These are phyloP conservation scores for Ametastegia equiseti DNA, from an alignment of 2,888 invertebrate genomes.

Conservation along the genomic window DNA sequence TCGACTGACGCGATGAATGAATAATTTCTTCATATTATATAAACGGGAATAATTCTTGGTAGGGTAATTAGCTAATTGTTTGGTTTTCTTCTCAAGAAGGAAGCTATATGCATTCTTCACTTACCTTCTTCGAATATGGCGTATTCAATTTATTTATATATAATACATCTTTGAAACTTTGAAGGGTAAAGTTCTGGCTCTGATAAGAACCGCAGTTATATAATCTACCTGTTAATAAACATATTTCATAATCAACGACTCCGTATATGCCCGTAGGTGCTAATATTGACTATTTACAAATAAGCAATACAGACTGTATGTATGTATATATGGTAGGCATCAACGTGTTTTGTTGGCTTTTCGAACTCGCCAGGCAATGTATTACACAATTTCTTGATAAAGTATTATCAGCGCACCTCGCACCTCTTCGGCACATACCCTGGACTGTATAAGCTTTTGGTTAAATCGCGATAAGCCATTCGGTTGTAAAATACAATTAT, in stretches of 20 bases:
- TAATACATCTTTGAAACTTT: neutral
- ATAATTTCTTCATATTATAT: slow-evolving; percentile 5
- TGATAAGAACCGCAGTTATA: neutral
- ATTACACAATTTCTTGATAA: slow-evolving; percentile 34
- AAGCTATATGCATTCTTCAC: too few relatives aligned
- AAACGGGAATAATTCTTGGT: neutral
- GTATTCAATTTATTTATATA: neutral
- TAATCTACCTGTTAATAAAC: neutral
- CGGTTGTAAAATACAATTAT: neutral
- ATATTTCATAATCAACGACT: slow-evolving; percentile 21
- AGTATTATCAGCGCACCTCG: neutral
- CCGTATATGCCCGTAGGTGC: neutral
- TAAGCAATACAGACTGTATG: neutral
- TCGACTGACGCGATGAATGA: neutral
- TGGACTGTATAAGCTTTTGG: neutral
- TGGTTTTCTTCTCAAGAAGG: neutral
- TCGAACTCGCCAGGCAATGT: neutral
- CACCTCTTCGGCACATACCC: neutral
- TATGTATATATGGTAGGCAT: neutral
- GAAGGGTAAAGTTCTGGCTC: neutral
- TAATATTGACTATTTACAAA: slow-evolving; percentile 29
- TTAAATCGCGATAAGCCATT: slow-evolving; percentile 7
- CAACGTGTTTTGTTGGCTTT: neutral
- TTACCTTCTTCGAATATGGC: too few relatives aligned
- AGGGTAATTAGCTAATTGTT: neutral